A percentile compares a stretch with the other conserved stretches of the same genome.
phyloP scores from a whole-genome alignment of 2,113 vertebrate species.

The Nerophis lumbriciformis region DNA sequence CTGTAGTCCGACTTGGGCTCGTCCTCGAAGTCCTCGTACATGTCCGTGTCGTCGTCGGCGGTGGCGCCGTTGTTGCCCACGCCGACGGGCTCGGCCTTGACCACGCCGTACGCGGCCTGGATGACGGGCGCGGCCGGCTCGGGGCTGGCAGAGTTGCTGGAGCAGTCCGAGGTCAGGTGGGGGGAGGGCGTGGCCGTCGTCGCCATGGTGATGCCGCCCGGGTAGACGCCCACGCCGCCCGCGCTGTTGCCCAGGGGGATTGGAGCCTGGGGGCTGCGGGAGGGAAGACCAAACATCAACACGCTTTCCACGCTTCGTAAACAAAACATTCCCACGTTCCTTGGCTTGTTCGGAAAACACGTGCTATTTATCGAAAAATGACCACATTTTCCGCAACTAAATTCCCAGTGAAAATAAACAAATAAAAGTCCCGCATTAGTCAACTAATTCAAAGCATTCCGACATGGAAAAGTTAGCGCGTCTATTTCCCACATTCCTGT shows the following conservation, averaged over 20 bases:
- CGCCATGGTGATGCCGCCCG: constrained; percentile 90
- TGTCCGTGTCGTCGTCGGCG: constrained; percentile 94
- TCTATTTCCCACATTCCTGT: too few species aligned
- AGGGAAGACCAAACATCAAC: neutral
- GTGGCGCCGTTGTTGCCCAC: constrained; percentile 81
- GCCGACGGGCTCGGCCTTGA: constrained; percentile 82
- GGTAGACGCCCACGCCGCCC: constrained; percentile 89
- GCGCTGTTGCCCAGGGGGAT: constrained; percentile 87
- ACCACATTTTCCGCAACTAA: too few species aligned
- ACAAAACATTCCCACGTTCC: too few species aligned
- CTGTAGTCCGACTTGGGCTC: constrained; percentile 99
- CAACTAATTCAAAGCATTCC: too few species aligned
- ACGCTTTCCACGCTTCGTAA: too few species aligned
- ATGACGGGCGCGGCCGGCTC: constrained; percentile 94
- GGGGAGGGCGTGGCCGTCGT: constrained; percentile 84
- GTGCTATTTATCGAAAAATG: too few species aligned
- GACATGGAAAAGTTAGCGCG: too few species aligned
- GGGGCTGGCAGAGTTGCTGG: constrained; percentile 93
- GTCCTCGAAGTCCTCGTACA: constrained; percentile 98
- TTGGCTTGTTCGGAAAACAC: too few species aligned
- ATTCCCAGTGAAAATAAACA: too few species aligned
- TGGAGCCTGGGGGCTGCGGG: constrained; percentile 87
- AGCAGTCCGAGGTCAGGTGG: constrained; percentile 97
- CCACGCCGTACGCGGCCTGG: constrained; percentile 87
- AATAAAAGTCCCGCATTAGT: too few species aligned